A percentile compares a stretch with the other conserved stretches of the same genome.
phyloP scores from a whole-genome alignment of 2,113 vertebrate genomes.

The Rallus limicola region DNA sequence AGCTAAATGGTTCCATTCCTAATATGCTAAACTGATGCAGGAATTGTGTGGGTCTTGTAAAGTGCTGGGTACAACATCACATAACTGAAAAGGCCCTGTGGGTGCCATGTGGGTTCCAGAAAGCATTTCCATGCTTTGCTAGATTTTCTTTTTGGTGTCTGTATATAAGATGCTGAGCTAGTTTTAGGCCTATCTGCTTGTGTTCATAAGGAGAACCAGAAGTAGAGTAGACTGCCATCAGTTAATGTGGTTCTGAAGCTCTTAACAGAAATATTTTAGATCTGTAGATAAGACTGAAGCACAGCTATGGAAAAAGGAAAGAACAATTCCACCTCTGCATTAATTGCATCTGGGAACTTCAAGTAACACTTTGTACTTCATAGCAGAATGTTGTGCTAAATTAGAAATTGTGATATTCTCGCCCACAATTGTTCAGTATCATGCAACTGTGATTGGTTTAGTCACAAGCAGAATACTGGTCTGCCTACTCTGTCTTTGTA shows the following conservation, averaged over 20 bases:
- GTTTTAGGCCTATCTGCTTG: neutral
- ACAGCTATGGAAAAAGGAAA: neutral
- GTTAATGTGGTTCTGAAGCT: neutral
- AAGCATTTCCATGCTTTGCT: neutral
- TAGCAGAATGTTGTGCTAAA: slow-evolving; percentile 49
- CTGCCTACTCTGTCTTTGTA: slow-evolving; percentile 32
- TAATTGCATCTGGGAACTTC: slow-evolving; percentile 46
- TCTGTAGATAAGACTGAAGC: neutral
- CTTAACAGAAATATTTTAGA: neutral
- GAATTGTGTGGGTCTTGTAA: neutral
- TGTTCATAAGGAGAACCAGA: neutral
- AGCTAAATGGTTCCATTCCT: neutral
- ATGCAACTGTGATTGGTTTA: slow-evolving; percentile 30
- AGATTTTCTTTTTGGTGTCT: neutral
- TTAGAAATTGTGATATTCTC: slow-evolving; percentile 46
- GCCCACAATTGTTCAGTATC: slow-evolving; percentile 37
- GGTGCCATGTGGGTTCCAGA: neutral
- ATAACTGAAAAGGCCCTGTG: neutral
- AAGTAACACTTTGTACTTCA: slow-evolving; percentile 42
- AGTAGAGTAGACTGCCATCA: neutral
- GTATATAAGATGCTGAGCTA: neutral
- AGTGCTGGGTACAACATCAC: neutral
- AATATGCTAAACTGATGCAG: neutral
- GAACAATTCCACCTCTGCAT: slow-evolving; percentile 49
- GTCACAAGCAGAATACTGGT: slow-evolving; percentile 32